phyloP scores from a whole-genome alignment of 2,888 invertebrate genomes.

The Drosophila bunnanda region DNA sequence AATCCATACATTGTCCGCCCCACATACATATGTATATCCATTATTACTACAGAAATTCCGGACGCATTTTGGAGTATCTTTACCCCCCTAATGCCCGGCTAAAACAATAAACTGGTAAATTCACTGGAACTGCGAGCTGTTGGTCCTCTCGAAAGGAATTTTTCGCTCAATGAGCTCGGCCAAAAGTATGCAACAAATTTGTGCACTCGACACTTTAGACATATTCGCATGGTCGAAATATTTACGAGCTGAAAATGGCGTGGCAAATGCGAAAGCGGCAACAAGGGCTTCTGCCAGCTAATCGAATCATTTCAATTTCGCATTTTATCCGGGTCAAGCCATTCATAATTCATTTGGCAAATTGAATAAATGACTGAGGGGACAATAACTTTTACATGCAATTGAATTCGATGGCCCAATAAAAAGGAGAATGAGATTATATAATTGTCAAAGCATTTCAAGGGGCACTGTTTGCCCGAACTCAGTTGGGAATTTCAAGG shows the following conservation, averaged over 20 bases:
- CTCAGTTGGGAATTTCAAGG: slow-evolving; percentile 42
- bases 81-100: neutral
- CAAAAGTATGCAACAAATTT: slow-evolving; percentile 37
- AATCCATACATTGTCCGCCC: slow-evolving; percentile 1
- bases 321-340: slow-evolving; percentile 9
- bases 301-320: slow-evolving; percentile 20
- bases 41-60: slow-evolving; percentile 16
- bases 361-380: slow-evolving; percentile 27
- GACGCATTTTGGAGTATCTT: neutral
- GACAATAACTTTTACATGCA: slow-evolving; percentile 45
- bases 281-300: slow-evolving; percentile 3
- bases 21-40: neutral
- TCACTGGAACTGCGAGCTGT: slow-evolving; percentile 20
- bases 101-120: slow-evolving; percentile 38
- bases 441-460: slow-evolving; percentile 47
- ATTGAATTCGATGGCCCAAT: slow-evolving; percentile 53
- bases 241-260: slow-evolving; percentile 7
- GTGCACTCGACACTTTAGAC: slow-evolving; percentile 16
- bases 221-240: slow-evolving; percentile 8
- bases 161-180: slow-evolving; percentile 8
- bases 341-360: slow-evolving; percentile 29
- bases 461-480: slow-evolving; percentile 17
- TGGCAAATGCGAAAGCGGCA: neutral
- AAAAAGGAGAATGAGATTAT: slow-evolving; percentile 26
- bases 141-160: neutral